Conservation (phyloP, 2,113 vertebrate species). For the Chloropsis cyanopogon region DNA sequence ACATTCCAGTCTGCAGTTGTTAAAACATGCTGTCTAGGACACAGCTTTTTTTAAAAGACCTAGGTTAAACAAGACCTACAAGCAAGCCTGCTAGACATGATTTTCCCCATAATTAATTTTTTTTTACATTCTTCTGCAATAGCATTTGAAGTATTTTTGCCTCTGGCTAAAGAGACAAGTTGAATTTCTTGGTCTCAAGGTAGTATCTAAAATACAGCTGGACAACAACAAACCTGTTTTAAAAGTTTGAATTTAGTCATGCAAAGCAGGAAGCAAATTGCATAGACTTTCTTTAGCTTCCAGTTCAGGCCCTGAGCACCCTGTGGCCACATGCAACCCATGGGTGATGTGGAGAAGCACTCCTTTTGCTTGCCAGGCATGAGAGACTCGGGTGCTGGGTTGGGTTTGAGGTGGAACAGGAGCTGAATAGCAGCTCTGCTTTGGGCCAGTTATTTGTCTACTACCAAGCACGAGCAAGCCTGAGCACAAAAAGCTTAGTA, state of each 20-base stretch:
- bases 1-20: not conserved
- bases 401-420: not conserved
- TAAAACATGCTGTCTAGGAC: not conserved
- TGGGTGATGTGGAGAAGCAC: accelerated
- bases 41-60: not conserved
- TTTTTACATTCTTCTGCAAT: not conserved
- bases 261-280: not conserved
- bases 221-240: not conserved
- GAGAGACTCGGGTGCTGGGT: not conserved
- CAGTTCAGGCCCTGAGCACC: not conserved
- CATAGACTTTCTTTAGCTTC: not conserved
- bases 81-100: not conserved
- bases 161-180: not conserved
- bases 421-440: not conserved
- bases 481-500: not conserved
- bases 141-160: not conserved
- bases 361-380: not conserved
- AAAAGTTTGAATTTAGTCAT: not conserved
- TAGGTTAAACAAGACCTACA: not conserved
- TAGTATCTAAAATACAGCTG: not conserved
- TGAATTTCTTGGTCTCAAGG: not conserved
- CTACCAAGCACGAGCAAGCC: not conserved
- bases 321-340: accelerated
- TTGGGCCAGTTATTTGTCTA: not conserved
- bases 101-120: not conserved